Percentiles rank a stretch among this genome's conserved stretches.
These are phyloP conservation scores for Diloba caeruleocephala DNA, from an alignment of 2,888 invertebrate species.

Conservation along the genomic window DNA sequence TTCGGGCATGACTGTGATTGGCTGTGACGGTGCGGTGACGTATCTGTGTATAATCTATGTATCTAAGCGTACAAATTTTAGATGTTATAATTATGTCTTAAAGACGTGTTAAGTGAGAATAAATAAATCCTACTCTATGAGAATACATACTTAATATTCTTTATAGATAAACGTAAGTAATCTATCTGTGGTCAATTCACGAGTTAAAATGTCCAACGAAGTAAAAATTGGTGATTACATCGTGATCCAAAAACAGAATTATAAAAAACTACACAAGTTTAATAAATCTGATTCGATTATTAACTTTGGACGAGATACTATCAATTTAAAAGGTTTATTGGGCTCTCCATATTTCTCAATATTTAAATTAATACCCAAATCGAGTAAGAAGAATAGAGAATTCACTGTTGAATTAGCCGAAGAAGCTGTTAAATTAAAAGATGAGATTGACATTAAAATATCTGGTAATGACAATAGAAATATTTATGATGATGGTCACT, in stretches of 20 bases:
- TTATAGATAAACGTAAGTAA: no score
- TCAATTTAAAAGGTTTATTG: conserved; percentile 91
- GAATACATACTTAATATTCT: no score
- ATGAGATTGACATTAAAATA: conserved; percentile 90
- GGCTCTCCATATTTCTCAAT: conserved; percentile 92
- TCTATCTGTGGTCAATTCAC: no score
- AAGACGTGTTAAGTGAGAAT: no score
- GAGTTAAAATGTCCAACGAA: conserved; percentile 52
- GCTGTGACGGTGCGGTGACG: no score
- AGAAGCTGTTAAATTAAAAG: conserved; percentile 81
- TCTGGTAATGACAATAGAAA: conserved; percentile 95
- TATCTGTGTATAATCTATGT: no score
- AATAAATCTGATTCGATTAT: conserved; percentile 90
- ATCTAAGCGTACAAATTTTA: no score
- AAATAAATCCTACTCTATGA: no score
- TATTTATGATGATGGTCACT: conserved; percentile 93
- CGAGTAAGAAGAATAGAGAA: conserved; percentile 86
- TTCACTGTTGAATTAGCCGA: conserved; percentile 88
- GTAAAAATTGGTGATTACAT: conserved; percentile 91
- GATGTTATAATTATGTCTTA: no score
- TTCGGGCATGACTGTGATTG: no score
- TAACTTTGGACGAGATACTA: conserved; percentile 91
- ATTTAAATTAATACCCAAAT: conserved; percentile 92
- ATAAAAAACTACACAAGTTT: conserved; percentile 93
- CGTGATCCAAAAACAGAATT: conserved; percentile 93